These are phyloP conservation scores for Trididemnum nubilum DNA, from an alignment of 23 tunicate species.

Conservation along the genomic window DNA sequence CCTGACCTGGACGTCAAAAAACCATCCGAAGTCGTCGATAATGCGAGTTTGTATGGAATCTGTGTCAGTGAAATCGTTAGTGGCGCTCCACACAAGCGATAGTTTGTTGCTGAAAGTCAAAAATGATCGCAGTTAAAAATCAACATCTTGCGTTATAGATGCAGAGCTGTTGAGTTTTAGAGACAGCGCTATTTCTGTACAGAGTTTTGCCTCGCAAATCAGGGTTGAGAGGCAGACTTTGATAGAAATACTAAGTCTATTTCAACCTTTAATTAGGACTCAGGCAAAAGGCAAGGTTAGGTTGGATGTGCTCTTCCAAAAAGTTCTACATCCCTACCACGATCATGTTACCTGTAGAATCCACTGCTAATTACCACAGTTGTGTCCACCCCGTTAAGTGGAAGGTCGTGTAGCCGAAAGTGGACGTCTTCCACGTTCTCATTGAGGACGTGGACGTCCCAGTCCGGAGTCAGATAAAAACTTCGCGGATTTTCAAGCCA, in stretches of 20 bases:
- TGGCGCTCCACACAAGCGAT: conserved; percentile 64
- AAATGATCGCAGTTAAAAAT: too few relatives aligned
- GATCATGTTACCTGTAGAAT: conserved; percentile 85
- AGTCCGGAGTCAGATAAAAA: conserved; percentile 29
- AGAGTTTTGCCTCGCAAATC: too few relatives aligned
- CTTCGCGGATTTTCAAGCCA: conserved; percentile 88
- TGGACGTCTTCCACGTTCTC: conserved; percentile 66
- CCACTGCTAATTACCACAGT: conserved; percentile 69
- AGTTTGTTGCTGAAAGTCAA: conserved; percentile 34
- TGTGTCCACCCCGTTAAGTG: conserved; percentile 42
- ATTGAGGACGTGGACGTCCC: conserved; percentile 65
- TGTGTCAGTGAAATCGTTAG: conserved; percentile 60
- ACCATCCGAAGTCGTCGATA: conserved; percentile 80
- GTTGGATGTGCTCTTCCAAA: too few relatives aligned
- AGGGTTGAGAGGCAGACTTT: too few relatives aligned
- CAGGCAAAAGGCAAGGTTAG: too few relatives aligned
- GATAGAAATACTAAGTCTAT: too few relatives aligned
- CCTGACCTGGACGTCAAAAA: conserved; percentile 73
- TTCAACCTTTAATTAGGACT: too few relatives aligned
- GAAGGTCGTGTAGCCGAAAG: conserved; percentile 57
- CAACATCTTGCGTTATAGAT: neutral
- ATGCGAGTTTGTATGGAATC: conserved; percentile 52
- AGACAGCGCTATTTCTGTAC: neutral
- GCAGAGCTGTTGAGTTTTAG: neutral
- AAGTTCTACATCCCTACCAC: too few relatives aligned